phyloP scores from a whole-genome alignment of 2,113 vertebrate species.

The Burhinus bistriatus region DNA sequence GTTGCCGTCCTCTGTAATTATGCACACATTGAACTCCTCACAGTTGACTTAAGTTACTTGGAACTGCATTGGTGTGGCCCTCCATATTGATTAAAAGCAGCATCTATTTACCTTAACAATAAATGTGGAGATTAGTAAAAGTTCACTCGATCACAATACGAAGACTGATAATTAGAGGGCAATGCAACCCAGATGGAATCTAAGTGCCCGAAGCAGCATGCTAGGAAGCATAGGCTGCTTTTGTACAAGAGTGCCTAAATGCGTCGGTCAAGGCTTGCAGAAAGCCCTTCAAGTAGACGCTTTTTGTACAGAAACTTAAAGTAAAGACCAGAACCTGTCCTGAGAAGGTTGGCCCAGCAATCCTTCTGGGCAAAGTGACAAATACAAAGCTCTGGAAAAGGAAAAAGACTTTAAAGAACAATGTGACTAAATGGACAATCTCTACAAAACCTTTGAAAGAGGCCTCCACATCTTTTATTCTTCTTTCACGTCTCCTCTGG shows the following conservation, averaged over 20 bases:
- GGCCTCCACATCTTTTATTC: neutral
- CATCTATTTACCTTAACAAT: constrained; percentile 76
- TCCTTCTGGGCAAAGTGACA: neutral
- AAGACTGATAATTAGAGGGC: constrained; percentile 67
- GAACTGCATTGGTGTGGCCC: constrained; percentile 56
- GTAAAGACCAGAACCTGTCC: neutral
- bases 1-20: constrained; percentile 71
- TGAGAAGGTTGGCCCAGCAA: neutral
- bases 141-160: constrained; percentile 75
- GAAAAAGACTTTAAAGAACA: neutral
- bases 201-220: neutral
- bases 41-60: constrained; percentile 78
- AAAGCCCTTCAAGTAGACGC: neutral
- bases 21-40: constrained; percentile 71
- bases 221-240: neutral
- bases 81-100: constrained; percentile 75
- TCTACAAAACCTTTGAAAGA: neutral
- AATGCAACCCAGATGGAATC: constrained; percentile 70
- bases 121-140: constrained; percentile 74
- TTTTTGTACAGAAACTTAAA: neutral
- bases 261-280: neutral
- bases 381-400: neutral
- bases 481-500: neutral
- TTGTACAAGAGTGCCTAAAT: neutral
- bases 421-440: neutral